phyloP scores from a whole-genome alignment of 2,888 invertebrate species.

The Gerris lacustris region DNA sequence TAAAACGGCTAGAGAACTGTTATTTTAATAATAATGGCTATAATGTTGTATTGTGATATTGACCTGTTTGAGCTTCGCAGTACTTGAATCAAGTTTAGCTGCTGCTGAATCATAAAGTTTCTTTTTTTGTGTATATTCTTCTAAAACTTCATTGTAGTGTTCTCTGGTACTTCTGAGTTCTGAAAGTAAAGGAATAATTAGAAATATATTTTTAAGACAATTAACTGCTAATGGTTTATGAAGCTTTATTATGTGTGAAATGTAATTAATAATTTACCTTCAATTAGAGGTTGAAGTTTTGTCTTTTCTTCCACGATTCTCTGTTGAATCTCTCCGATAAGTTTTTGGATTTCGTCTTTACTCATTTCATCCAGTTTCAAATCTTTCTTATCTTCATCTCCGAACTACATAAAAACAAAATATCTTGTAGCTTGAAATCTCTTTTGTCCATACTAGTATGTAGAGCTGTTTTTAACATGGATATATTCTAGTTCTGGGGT shows the following conservation, averaged over 20 bases:
- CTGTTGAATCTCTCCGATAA: slow-evolving; percentile 37
- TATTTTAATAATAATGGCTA: no score
- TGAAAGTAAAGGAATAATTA: slow-evolving; percentile 27
- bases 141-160: slow-evolving; percentile 49
- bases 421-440: background rate
- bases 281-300: slow-evolving; percentile 42
- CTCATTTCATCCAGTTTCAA: slow-evolving; percentile 40
- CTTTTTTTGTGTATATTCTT: slow-evolving; percentile 57
- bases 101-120: slow-evolving; percentile 52
- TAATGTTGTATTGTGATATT: background rate
- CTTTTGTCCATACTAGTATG: slow-evolving; percentile 6
- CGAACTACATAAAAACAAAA: background rate
- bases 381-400: slow-evolving; percentile 35
- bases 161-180: slow-evolving; percentile 55
- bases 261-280: slow-evolving; percentile 30
- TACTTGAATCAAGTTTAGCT: slow-evolving; percentile 43
- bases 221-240: no score
- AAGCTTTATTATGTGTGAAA: no score
- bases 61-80: slow-evolving; percentile 43
- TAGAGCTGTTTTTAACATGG: no score
- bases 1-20: no score
- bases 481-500: no score
- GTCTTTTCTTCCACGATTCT: slow-evolving; percentile 52
- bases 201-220: no score
- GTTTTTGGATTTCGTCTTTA: slow-evolving; percentile 34